Evolutionary conservation across 2,797 vertebrate genomes (phyloP).

Genomic region (Fratercula arctica): DNA sequence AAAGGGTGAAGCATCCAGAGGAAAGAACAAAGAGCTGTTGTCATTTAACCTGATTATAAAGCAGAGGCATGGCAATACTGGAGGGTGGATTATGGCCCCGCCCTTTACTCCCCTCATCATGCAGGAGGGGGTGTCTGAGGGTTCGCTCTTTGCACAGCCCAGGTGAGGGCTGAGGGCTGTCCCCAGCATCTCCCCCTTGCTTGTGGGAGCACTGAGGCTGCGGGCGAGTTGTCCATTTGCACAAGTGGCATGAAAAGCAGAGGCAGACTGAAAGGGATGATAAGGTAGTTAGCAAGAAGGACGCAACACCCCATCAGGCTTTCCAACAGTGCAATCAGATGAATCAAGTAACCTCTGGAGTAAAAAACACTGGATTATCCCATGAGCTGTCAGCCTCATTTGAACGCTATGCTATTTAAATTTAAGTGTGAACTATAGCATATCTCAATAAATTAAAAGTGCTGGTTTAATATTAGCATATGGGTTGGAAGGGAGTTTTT

Average conservation of each 20-base stretch:
- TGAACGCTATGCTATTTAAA: neutral
- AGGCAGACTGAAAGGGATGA: neutral
- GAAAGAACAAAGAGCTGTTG: neutral
- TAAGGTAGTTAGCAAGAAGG: neutral
- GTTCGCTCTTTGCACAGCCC: neutral
- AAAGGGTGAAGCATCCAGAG: neutral
- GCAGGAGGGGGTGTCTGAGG: neutral
- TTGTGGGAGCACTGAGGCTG: neutral
- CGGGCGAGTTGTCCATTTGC: fast-evolving
- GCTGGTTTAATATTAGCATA: neutral
- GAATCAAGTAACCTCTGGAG: neutral
- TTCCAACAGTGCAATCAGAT: neutral
- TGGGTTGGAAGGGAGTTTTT: neutral
- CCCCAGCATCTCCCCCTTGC: neutral
- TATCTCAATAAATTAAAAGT: neutral
- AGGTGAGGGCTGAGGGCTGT: neutral
- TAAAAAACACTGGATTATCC: neutral
- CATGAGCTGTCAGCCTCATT: neutral
- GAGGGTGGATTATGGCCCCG: neutral
- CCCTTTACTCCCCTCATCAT: neutral
- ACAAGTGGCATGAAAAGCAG: neutral
- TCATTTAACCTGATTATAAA: constrained; percentile 10
- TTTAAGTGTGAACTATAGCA: neutral
- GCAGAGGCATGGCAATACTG: neutral
- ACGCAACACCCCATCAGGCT: neutral